Percentiles rank a stretch among this genome's conserved stretches.
phyloP scores from a whole-genome alignment of 1,140 invertebrate genomes.

The Whitmania pigra region DNA sequence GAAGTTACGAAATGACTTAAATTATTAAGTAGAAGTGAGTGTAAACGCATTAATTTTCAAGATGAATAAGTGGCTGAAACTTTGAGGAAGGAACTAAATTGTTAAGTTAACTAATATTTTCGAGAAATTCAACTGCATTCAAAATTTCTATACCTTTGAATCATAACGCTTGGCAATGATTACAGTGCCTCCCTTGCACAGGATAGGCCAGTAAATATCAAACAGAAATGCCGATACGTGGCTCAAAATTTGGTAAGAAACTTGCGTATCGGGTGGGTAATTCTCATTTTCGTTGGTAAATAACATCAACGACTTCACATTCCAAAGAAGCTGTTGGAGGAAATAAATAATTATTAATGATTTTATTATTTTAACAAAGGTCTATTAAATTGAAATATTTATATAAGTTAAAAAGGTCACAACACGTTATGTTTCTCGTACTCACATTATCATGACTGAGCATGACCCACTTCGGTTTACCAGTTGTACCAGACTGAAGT shows the following conservation, averaged over 20 bases:
- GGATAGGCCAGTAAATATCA: constrained; percentile 57
- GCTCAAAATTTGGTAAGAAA: constrained; percentile 68
- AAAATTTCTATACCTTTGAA: constrained; percentile 46
- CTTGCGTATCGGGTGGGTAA: constrained; percentile 45
- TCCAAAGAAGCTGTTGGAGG: too few species aligned
- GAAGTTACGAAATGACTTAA: too few species aligned
- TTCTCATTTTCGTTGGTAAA: too few species aligned
- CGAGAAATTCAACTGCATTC: not conserved
- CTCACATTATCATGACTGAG: constrained; percentile 64
- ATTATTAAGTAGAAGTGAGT: too few species aligned
- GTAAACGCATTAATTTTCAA: too few species aligned
- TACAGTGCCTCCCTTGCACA: constrained; percentile 45
- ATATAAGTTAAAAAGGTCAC: too few species aligned
- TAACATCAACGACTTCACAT: too few species aligned
- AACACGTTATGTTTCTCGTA: not conserved
- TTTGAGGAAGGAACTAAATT: too few species aligned
- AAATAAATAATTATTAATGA: too few species aligned
- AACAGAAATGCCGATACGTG: constrained; percentile 70
- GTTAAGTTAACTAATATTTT: not conserved
- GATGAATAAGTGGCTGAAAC: too few species aligned
- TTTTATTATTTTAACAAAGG: too few species aligned
- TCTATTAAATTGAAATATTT: too few species aligned
- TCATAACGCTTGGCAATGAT: constrained; percentile 68
- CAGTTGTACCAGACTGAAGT: constrained; percentile 66
- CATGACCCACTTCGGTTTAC: constrained; percentile 78